Conservation (phyloP, 2,888 invertebrate species). For the Drosophila anomelani region DNA sequence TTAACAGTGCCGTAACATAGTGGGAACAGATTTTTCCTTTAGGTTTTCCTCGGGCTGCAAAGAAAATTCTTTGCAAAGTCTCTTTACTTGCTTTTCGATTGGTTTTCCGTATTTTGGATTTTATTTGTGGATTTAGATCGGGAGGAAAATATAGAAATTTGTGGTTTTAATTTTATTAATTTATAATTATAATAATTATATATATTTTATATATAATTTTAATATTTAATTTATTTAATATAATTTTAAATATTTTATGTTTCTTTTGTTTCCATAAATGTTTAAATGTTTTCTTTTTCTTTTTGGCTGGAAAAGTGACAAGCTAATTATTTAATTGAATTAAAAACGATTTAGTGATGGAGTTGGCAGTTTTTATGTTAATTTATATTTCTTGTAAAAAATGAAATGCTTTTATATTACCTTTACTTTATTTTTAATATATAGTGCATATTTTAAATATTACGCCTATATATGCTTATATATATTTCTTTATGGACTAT, state of each 20-base stretch:
- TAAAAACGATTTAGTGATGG: too few species aligned
- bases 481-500: background rate
- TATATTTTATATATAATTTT: too few species aligned
- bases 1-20: conserved; percentile 39
- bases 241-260: background rate
- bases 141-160: background rate
- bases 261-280: background rate
- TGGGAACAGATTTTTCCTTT: conserved; percentile 60
- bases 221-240: background rate
- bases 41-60: background rate
- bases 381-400: too few species aligned
- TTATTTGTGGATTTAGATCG: conserved; percentile 63
- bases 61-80: conserved; percentile 48
- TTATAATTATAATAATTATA: background rate
- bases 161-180: background rate
- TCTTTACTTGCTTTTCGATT: background rate
- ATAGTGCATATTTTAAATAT: too few species aligned
- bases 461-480: too few species aligned
- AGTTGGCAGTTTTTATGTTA: too few species aligned
- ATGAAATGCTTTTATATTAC: too few species aligned
- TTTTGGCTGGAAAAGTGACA: too few species aligned
- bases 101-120: conserved; percentile 43
- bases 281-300: too few species aligned
- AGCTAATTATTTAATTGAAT: too few species aligned
- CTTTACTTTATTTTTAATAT: too few species aligned